phyloP scores from a whole-genome alignment of 2,797 vertebrate species.

The Onychomys arenicola region DNA sequence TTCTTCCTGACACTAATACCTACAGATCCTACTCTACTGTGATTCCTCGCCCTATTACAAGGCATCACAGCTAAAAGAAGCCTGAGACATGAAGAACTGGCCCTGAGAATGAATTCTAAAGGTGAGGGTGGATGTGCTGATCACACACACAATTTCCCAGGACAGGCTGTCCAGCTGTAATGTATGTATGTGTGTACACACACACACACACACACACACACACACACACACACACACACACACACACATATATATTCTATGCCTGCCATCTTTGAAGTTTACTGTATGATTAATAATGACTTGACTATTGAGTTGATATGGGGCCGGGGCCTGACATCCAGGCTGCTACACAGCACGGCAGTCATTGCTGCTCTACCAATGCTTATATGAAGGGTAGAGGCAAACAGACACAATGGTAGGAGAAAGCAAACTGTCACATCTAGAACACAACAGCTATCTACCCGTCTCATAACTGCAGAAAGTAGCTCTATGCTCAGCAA shows the following conservation, averaged over 20 bases:
- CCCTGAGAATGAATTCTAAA: conserved; percentile 79
- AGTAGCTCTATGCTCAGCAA: conserved; percentile 29
- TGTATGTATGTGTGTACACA: too few relatives aligned
- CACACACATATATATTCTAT: too few relatives aligned
- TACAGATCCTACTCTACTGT: conserved; percentile 82
- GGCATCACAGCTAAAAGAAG: conserved; percentile 81
- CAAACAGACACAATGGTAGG: conserved; percentile 21
- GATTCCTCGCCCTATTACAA: conserved; percentile 79
- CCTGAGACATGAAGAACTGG: conserved; percentile 79
- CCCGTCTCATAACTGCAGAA: neutral
- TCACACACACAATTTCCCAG: conserved; percentile 60
- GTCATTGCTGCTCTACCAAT: conserved; percentile 50
- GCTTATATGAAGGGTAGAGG: conserved; percentile 45
- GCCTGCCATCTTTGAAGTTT: conserved; percentile 82
- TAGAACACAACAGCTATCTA: conserved; percentile 61
- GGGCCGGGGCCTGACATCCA: conserved; percentile 79
- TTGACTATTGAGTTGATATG: conserved; percentile 86
- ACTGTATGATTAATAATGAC: conserved; percentile 86
- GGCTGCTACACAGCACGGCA: conserved; percentile 73
- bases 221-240: too few relatives aligned
- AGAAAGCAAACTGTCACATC: conserved; percentile 56
- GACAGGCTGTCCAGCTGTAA: conserved; percentile 42
- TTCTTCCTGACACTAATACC: conserved; percentile 88
- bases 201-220: too few relatives aligned
- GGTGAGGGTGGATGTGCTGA: conserved; percentile 66